Conservation (phyloP, 2,888 invertebrate species). For the Nymphalis urticae region DNA sequence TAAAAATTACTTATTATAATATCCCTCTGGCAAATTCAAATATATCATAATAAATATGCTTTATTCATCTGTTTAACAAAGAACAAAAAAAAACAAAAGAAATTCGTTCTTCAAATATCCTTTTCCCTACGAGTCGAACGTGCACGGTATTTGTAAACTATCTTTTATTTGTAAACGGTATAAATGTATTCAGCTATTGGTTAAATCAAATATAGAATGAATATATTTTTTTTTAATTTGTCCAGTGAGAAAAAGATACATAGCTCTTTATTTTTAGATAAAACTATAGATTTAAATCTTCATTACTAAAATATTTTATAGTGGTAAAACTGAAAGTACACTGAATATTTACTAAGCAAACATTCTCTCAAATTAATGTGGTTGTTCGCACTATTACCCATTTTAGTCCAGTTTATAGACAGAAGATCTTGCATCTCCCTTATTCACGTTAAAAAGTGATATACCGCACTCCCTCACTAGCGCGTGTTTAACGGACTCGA, state of each 20-base stretch:
- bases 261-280: too few relatives aligned
- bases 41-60: constrained; percentile 44
- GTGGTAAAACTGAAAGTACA: too few relatives aligned
- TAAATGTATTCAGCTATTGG: too few relatives aligned
- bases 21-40: constrained; percentile 76
- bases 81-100: constrained; percentile 34
- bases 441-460: neutral
- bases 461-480: neutral
- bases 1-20: constrained; percentile 66
- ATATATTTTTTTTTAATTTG: too few relatives aligned
- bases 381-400: constrained; percentile 11
- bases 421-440: constrained; percentile 6
- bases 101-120: constrained; percentile 15
- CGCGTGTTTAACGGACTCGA: constrained; percentile 39
- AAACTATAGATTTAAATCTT: too few relatives aligned
- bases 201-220: too few relatives aligned
- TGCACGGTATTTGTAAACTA: constrained; percentile 21
- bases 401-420: neutral
- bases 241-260: too few relatives aligned
- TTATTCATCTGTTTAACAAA: constrained; percentile 46
- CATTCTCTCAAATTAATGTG: neutral
- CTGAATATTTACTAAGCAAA: neutral
- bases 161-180: too few relatives aligned
- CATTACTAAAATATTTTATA: too few relatives aligned
- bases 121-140: constrained; percentile 18